Evolutionary conservation across 2,888 invertebrate species (phyloP), one percentile per base, ranked within the genome.

Genomic region (Cheilosia grossa): DNA sequence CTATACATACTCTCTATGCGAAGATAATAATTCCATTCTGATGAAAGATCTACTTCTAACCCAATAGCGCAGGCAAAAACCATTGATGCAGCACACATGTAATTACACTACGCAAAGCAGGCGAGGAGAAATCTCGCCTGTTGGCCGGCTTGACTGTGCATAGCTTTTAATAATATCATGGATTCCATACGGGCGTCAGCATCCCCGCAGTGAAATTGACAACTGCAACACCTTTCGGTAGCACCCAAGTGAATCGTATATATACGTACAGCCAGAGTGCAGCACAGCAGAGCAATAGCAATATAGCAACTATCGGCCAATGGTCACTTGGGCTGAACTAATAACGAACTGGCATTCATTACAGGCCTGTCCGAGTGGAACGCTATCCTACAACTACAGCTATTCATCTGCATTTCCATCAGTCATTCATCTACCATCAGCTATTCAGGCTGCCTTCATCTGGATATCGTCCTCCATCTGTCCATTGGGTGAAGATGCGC

Each of bases 301-400:
- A 53, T 37, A 33, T 21, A 70, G 33, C 51, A 58, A 54, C 67
- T 49, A 66, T 47, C 67, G 73, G 70, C 75, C 75, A 80, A 58
- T 85, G 85, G 85, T 85, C 85, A 85, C 61, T 81, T 75, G 75
- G 67, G 75, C 49, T 81, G 81, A 70, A 85, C 85, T 85, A 85
- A 85, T 85, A 81, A 81, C 81, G 61, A 85, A 85, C 83, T 75
- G 64, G 77, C 85, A 85, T 77, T 85, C 85, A 81, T 85, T 85
- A 81, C 61, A 81, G 75, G 75, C 81, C 75, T 85, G 85, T 85
- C 56, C 66, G 75, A 54, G 72, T 61, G 77, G 70, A 72, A 75
- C 75, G 75, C 72, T 59, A 67, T 75, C 61, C 42, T 73, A 24
- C 49, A 27, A 44, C 61, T n/a, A 66, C 17, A 74, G 75, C 80